Conservation (phyloP, 2,797 vertebrate species). For the Neomorphus geoffroyi region DNA sequence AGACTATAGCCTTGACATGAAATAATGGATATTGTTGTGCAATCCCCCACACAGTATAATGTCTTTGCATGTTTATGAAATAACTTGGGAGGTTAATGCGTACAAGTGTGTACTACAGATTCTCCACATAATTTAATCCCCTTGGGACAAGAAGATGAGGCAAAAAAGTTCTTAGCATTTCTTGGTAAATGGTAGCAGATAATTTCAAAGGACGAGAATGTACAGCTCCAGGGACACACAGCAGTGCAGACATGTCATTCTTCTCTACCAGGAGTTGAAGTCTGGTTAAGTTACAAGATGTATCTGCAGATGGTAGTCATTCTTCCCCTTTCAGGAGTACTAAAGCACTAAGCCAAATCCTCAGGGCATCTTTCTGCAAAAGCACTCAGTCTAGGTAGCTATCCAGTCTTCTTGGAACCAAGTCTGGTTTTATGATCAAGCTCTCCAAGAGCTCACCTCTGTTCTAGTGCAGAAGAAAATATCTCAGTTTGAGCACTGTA, state of each 20-base stretch:
- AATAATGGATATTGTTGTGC: background rate
- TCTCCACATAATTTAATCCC: background rate
- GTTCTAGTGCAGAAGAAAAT: background rate
- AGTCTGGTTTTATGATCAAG: background rate
- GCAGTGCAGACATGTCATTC: background rate
- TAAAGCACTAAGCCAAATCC: background rate
- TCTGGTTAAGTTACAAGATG: background rate
- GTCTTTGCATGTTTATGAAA: background rate
- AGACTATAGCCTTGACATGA: background rate
- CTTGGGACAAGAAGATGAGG: background rate
- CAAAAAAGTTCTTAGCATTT: background rate
- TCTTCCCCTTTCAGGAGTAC: background rate
- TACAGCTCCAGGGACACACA: background rate
- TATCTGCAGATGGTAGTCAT: background rate
- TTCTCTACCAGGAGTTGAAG: background rate
- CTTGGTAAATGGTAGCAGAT: background rate
- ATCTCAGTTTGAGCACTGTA: background rate
- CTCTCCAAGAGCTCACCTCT: background rate
- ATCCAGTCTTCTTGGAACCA: background rate
- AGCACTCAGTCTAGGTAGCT: background rate
- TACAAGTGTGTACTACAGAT: background rate
- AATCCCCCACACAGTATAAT: background rate
- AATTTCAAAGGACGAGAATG: background rate
- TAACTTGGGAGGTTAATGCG: background rate
- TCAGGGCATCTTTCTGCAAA: background rate